Evolutionary conservation across 2,113 vertebrate genomes (phyloP), one percentile per base, ranked within the genome.

Genomic region (Pandion haliaetus): DNA sequence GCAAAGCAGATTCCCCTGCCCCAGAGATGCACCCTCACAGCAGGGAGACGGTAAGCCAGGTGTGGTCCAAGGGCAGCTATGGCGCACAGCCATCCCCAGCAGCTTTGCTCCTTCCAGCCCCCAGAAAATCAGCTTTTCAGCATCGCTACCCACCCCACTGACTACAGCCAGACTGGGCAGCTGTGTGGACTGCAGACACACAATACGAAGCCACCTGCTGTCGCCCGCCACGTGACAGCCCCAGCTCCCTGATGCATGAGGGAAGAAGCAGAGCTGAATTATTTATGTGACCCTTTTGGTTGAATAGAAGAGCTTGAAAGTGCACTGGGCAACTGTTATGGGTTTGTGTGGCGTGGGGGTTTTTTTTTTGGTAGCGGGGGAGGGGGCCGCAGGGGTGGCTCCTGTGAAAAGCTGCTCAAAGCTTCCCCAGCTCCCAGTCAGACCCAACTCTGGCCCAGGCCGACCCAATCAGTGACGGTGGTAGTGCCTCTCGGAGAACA

Each of bases 101-200:
- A 83, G 54, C 66, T 71, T 17, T 40, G 58, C 47, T 86, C 42
- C 55, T 66, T 45, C 18, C 83, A 52, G 66, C 5, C 9, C 57
- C 17, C 4, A 14, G 29, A 86, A 88, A 54, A n/a, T 0, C 36
- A 69, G 49, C n/a, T 32, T 59, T 78, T n/a, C 9, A 4, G 3
- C 7, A 25, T 50, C 3, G 0, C 11, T 21, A 2, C 28, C 52
- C 40, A 71, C 6, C n/a, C 28, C 0, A 0, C 6, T 4, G 1
- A 2, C 72, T 20, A 2, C 17, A 44, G 65, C 4, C 34, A 13
- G 52, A 28, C 25, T 4, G 0, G n/a, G 69, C 1, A 0, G 81
- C 86, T 40, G 47, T 3, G 24, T 7, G 0, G 34, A 17, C 82
- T 45, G 63, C 0, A 0, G 74, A 34, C 47, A 4, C 0, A 1